Evolutionary conservation across 2,888 invertebrate species (phyloP), one percentile per base, ranked within the genome.

Genomic region (Eupithecia abbreviata): DNA sequence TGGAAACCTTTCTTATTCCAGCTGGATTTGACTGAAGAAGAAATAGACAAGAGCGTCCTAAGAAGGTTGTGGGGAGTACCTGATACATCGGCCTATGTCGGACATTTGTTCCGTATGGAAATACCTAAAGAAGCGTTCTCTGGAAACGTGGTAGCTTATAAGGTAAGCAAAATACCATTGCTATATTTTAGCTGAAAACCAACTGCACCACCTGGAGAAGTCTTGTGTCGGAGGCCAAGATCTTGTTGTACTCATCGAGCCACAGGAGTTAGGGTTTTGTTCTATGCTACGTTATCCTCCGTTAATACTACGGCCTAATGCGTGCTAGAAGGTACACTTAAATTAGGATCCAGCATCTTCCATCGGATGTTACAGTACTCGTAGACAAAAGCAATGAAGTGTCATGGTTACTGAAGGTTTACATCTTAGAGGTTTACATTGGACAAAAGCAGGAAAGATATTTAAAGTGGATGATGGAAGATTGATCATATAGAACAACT

Each of bases 81-180:
- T 73, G 96, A 97, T 86, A 95, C 96, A 79, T 95, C 96, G 82
- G 97, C 97, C 83, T 95, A 96, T 80, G 96, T 96, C 41, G 98
- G 98, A 69, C 96, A 96, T 87, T 93, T 97, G 78, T 97, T 98
- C 91, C 96, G 96, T 82, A 96, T 97, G 90, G 96, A 96, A 84
- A 96, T 98, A 83, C 97, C 97, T 18, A 96, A 95, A 83, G 96
- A 97, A 90, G 96, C 97, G 42, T 97, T 97, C 91, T 95, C 96
- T 75, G 97, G 96, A 80, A 95, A 95, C 83, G 95, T 97, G 71
- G 92, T 96, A 86, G 95, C 95, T 86, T 97, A 97, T 91, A 96
- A 97, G 96, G 98, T 97, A 91, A 90, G 89, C 83, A 75, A 73
- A 72, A 67, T 74, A 72, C 55, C 41, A 66, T 66, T 66, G 42